Evolutionary conservation across 2,888 invertebrate species (phyloP).

Genomic region (Malthinus flaveolus): DNA sequence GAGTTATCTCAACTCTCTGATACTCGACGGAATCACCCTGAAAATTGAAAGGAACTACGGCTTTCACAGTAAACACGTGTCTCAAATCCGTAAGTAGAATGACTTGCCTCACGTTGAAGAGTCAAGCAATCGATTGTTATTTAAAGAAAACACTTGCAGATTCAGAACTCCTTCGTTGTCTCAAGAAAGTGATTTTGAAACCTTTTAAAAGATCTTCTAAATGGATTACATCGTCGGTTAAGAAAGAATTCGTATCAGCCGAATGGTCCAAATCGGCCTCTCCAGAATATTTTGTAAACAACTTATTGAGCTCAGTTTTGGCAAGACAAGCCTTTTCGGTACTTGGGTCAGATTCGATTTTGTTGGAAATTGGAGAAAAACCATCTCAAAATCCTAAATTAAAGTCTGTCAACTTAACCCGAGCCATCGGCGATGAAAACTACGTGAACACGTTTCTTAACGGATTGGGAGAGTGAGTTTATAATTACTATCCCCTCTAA

Average conservation of each 20-base stretch:
- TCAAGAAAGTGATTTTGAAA: constrained; percentile 65
- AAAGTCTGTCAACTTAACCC: neutral
- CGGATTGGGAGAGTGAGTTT: constrained; percentile 6
- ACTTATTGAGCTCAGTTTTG: constrained; percentile 9
- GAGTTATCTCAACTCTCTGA: neutral
- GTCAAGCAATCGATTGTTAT: neutral
- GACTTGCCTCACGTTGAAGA: too few species aligned
- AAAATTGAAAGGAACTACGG: neutral
- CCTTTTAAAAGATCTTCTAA: constrained; percentile 69
- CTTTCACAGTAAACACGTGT: neutral
- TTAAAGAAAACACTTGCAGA: neutral
- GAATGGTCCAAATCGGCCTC: constrained; percentile 58
- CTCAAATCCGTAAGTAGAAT: neutral
- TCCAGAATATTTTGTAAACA: constrained; percentile 55
- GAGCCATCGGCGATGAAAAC: neutral
- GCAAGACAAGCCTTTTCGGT: neutral
- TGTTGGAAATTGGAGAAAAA: constrained; percentile 7
- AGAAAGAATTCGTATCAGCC: neutral
- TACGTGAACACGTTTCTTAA: neutral
- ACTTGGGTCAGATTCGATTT: neutral
- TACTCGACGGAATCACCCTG: neutral
- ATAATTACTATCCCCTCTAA: neutral
- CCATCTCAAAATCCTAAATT: neutral
- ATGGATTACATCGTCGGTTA: constrained; percentile 62
- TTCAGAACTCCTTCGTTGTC: constrained; percentile 54